A percentile compares a stretch with the other conserved stretches of the same genome.
phyloP scores from a whole-genome alignment of 2,113 vertebrate genomes.

The Tachuris rubrigastra region DNA sequence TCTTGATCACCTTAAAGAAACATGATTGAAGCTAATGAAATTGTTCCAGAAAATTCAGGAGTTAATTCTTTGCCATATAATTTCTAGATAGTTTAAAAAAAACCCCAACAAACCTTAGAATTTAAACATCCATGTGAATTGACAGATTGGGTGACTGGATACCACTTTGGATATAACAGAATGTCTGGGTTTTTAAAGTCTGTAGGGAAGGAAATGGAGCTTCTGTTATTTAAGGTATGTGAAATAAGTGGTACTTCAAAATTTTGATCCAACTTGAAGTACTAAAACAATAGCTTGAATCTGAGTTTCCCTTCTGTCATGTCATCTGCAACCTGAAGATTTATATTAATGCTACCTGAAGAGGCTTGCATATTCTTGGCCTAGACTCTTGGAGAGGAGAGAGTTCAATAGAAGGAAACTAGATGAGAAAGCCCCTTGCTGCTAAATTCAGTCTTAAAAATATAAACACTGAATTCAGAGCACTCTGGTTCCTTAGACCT shows the following conservation, averaged over 20 bases:
- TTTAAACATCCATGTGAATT: background rate
- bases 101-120: no score
- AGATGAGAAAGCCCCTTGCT: background rate
- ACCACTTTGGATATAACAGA: background rate
- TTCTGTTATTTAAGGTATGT: background rate
- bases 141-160: background rate
- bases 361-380: background rate
- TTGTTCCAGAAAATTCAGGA: background rate
- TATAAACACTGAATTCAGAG: background rate
- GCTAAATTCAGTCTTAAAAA: conserved; percentile 25
- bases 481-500: background rate
- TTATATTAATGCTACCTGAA: background rate
- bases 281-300: background rate
- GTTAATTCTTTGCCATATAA: background rate
- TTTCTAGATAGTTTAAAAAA: background rate
- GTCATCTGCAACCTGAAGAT: background rate
- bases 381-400: background rate
- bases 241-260: background rate
- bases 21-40: background rate
- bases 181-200: background rate
- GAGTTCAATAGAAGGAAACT: background rate
- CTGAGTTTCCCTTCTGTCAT: background rate
- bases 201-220: background rate
- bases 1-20: background rate
- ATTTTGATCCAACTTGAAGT: background rate